Percentiles rank a stretch among this genome's conserved stretches.
These are phyloP conservation scores for Lagothrix lagotricha DNA, from an alignment of 2,797 vertebrate genomes.

Conservation along the genomic window DNA sequence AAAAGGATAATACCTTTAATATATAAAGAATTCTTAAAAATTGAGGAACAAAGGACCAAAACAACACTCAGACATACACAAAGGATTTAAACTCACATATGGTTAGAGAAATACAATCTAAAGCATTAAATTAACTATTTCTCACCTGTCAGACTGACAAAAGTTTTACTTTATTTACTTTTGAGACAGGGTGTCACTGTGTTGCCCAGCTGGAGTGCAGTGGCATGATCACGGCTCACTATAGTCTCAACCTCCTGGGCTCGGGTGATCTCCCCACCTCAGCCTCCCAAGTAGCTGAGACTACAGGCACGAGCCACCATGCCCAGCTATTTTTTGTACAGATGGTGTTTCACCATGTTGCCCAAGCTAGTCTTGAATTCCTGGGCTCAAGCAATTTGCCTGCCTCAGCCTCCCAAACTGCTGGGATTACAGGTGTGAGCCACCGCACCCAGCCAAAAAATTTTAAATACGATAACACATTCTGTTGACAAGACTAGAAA, in stretches of 20 bases:
- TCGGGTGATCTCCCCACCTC: background rate
- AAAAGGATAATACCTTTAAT: background rate
- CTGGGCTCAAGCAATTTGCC: background rate
- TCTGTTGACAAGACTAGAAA: background rate
- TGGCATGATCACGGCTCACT: background rate
- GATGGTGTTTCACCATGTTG: background rate
- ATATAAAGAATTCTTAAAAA: background rate
- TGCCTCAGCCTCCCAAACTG: background rate
- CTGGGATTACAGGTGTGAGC: background rate
- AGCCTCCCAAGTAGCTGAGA: background rate
- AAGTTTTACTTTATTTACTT: background rate
- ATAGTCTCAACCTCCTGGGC: background rate
- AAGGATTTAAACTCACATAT: background rate
- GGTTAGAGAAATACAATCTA: background rate
- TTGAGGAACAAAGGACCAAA: background rate
- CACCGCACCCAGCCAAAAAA: background rate
- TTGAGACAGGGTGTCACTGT: background rate
- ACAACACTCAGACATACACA: background rate
- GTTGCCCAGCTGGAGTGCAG: background rate
- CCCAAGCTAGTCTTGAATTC: background rate
- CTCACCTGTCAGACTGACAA: background rate
- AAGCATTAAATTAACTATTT: background rate
- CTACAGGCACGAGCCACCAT: background rate
- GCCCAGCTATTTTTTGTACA: background rate
- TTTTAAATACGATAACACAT: background rate